These are phyloP conservation scores for Aegypius monachus DNA, from an alignment of 2,113 vertebrate genomes.

Conservation along the genomic window DNA sequence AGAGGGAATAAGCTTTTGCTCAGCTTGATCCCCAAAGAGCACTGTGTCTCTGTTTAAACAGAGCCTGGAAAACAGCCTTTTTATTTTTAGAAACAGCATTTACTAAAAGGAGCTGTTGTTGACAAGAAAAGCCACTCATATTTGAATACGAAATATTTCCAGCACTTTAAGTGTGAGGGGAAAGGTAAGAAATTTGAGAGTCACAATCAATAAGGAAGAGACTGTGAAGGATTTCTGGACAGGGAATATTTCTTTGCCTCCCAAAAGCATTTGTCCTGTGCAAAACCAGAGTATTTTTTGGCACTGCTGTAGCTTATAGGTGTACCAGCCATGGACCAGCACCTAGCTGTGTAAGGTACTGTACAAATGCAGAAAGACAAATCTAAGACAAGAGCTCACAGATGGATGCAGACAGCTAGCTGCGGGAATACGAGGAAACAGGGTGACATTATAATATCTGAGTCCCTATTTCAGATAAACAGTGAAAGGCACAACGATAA, in stretches of 20 bases:
- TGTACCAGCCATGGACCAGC: background rate
- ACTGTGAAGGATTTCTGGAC: background rate
- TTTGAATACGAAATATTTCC: conserved; percentile 5
- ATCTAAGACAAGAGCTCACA: background rate
- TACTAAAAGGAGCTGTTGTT: background rate
- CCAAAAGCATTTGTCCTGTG: background rate
- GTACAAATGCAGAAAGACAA: background rate
- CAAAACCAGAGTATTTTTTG: background rate
- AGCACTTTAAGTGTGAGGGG: background rate
- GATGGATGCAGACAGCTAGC: background rate
- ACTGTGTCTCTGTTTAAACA: background rate
- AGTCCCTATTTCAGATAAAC: background rate
- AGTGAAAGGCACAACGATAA: background rate
- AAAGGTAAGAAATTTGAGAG: background rate
- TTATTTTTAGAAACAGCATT: background rate
- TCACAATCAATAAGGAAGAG: background rate
- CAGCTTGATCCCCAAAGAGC: background rate
- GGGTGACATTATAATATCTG: background rate
- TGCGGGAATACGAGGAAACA: background rate
- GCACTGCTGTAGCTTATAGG: background rate
- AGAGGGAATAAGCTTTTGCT: background rate
- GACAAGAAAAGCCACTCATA: background rate
- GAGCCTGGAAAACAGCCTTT: background rate
- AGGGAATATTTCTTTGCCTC: background rate
- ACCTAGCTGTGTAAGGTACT: background rate